Percentiles rank a stretch among this genome's conserved stretches.
Evolutionary conservation across 37 sponge, comb jelly and placozoan species (phyloP).

Genomic region (Lycopodina hypogea): DNA sequence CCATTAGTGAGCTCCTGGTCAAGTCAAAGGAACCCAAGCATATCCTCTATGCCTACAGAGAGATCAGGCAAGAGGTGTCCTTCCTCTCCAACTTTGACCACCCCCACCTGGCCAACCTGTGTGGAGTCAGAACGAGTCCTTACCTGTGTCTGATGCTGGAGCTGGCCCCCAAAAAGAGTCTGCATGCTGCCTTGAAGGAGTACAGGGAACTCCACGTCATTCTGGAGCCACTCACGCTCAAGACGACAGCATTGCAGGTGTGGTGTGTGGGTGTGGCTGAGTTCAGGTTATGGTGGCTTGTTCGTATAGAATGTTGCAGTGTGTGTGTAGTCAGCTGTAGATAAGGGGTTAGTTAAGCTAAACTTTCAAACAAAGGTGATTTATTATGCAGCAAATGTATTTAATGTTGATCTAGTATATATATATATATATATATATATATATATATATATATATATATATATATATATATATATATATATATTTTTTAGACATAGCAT

Average conservation of each 20-base stretch:
- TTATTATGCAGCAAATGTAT: too few relatives aligned
- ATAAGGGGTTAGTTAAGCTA: not conserved
- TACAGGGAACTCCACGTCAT: slow-evolving; percentile 29
- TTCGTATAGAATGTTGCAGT: not conserved
- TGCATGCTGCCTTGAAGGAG: slow-evolving; percentile 62
- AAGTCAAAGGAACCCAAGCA: slow-evolving; percentile 32
- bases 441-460: too few relatives aligned
- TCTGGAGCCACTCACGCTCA: slow-evolving; percentile 68
- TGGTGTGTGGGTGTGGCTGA: not conserved
- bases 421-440: too few relatives aligned
- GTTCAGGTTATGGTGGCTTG: not conserved
- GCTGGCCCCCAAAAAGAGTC: slow-evolving; percentile 74
- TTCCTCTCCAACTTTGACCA: slow-evolving; percentile 62
- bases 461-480: too few relatives aligned
- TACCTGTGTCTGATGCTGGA: slow-evolving; percentile 71
- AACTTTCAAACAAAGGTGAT: too few relatives aligned
- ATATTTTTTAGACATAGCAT: too few relatives aligned
- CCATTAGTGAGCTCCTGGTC: slow-evolving; percentile 31
- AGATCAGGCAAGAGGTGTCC: slow-evolving; percentile 69
- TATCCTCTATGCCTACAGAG: slow-evolving; percentile 41
- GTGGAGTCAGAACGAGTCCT: slow-evolving; percentile 50
- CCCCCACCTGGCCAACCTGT: slow-evolving; percentile 49
- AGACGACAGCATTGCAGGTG: slow-evolving; percentile 61
- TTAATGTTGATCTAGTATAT: too few relatives aligned
- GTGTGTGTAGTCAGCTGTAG: not conserved